These are phyloP conservation scores for Halcyon senegalensis DNA, from an alignment of 2,113 vertebrate genomes.

Conservation along the genomic window DNA sequence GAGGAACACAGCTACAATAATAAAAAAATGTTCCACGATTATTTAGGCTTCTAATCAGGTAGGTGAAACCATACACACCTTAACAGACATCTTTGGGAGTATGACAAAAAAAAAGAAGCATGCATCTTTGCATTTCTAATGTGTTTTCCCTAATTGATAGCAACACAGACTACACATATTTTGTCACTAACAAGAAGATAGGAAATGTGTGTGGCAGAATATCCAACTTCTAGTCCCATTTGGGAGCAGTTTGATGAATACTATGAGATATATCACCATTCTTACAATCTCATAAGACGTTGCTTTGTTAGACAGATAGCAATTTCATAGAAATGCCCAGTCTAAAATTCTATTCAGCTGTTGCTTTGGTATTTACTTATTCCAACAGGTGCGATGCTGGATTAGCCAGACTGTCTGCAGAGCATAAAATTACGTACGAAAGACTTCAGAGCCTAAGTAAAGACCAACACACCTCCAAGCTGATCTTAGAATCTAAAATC, in stretches of 20 bases:
- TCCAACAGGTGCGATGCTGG: conserved; percentile 80
- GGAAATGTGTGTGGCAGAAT: not conserved
- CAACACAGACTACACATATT: not conserved
- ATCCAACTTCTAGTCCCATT: not conserved
- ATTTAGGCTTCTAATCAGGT: not conserved
- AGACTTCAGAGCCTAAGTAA: conserved; percentile 80
- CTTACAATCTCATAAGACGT: not conserved
- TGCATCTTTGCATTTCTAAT: not conserved
- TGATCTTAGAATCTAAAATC: conserved; percentile 85
- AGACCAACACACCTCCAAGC: conserved; percentile 79
- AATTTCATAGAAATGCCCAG: not conserved
- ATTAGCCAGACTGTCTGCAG: conserved; percentile 79
- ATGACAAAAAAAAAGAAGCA: not conserved
- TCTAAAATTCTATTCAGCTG: not conserved
- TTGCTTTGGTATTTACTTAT: conserved; percentile 17
- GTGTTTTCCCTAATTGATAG: not conserved
- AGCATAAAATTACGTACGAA: conserved; percentile 79
- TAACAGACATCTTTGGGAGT: not conserved
- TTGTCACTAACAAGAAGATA: not conserved
- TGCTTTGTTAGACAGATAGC: not conserved
- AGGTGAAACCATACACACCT: not conserved
- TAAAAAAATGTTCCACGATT: not conserved
- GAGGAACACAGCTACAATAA: not conserved
- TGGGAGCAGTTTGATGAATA: not conserved
- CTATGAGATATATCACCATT: not conserved